Evolutionary conservation across 1,140 invertebrate species (phyloP).

Genomic region (Zaprionus tsacasi): DNA sequence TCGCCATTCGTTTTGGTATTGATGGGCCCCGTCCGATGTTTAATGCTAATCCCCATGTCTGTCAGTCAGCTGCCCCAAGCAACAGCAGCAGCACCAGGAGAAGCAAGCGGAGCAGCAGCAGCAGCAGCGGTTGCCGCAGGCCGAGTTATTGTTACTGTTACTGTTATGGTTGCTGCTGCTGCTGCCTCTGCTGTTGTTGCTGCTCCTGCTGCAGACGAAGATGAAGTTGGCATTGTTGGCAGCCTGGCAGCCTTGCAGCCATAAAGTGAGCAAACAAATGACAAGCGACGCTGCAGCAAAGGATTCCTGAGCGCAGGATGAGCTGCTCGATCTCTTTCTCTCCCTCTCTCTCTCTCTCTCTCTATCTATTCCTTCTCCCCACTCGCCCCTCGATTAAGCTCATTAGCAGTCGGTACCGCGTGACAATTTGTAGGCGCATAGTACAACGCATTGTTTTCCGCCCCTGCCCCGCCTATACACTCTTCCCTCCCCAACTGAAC

Average conservation of each 20-base stretch:
- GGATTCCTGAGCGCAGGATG: conserved; percentile 1
- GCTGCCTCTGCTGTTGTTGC: conserved; percentile 17
- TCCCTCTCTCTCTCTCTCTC: not conserved
- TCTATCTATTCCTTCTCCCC: too few species aligned
- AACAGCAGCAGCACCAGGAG: not conserved
- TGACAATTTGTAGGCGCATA: conserved; percentile 67
- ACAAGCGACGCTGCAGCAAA: conserved; percentile 48
- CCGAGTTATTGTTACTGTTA: conserved; percentile 57
- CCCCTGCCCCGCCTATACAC: too few species aligned
- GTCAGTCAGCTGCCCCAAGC: conserved; percentile 37
- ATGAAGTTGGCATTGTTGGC: conserved; percentile 68
- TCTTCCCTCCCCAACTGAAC: conserved; percentile 3
- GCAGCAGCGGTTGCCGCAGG: conserved; percentile 6
- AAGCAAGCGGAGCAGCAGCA: too few species aligned
- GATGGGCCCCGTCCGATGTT: conserved; percentile 48
- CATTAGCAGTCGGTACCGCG: conserved; percentile 38
- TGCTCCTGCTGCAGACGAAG: conserved; percentile 53
- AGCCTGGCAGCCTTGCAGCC: conserved; percentile 22
- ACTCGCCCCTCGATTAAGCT: conserved; percentile 18
- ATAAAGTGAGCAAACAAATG: conserved; percentile 78
- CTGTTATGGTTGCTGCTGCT: conserved; percentile 34
- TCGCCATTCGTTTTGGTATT: conserved; percentile 29
- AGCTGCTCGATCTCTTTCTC: not conserved
- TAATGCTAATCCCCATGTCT: conserved; percentile 77
- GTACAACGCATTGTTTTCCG: conserved; percentile 56